These are phyloP conservation scores for Ophioninae sp. DNA, from an alignment of 2,888 invertebrate genomes.

Conservation along the genomic window DNA sequence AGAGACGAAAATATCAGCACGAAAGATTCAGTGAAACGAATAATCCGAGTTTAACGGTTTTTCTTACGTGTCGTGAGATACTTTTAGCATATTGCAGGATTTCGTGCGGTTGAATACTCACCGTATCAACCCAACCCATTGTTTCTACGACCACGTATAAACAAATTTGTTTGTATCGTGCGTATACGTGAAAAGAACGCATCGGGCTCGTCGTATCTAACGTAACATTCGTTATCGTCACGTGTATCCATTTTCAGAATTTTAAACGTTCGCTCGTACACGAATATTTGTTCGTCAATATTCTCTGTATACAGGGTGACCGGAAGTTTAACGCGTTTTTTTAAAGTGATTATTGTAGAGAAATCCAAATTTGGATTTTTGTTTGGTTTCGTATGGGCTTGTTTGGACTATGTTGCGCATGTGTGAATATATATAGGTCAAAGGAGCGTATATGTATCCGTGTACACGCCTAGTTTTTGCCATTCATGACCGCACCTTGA, in stretches of 20 bases:
- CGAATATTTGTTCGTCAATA: too few relatives aligned
- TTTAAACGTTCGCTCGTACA: too few relatives aligned
- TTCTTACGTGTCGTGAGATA: not conserved
- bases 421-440: not conserved
- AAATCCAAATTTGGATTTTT: too few relatives aligned
- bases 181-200: not conserved
- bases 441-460: not conserved
- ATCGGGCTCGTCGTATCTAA: too few relatives aligned
- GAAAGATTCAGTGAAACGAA: not conserved
- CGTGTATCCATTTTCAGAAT: too few relatives aligned
- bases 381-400: too few relatives aligned
- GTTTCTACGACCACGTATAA: not conserved
- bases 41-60: conserved; percentile 15
- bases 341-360: too few relatives aligned
- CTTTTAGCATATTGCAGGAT: conserved; percentile 6
- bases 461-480: conserved; percentile 3
- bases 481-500: conserved; percentile 42
- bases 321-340: too few relatives aligned
- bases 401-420: too few relatives aligned
- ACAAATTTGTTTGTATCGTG: not conserved
- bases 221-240: too few relatives aligned
- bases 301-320: too few relatives aligned
- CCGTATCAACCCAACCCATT: not conserved
- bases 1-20: not conserved
- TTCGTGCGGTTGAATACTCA: not conserved